Percentiles rank a stretch among this genome's conserved stretches.
These are phyloP conservation scores for Hypotaenidia okinawae DNA, from an alignment of 2,797 vertebrate genomes.

Conservation along the genomic window DNA sequence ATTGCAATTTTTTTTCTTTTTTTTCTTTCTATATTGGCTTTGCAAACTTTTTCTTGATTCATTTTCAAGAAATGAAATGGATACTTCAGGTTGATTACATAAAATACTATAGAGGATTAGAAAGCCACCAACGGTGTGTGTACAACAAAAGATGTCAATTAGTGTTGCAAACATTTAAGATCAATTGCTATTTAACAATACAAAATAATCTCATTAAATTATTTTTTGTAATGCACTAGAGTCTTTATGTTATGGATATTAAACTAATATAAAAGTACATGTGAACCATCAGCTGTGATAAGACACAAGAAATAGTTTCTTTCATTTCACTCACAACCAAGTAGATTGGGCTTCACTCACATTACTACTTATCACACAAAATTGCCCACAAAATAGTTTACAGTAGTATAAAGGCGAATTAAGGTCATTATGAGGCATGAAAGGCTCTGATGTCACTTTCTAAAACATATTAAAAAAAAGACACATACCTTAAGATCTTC, in stretches of 20 bases:
- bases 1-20: not conserved
- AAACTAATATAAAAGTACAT: not conserved
- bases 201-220: not conserved
- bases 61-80: not conserved
- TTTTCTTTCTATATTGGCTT: not conserved
- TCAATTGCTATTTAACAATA: not conserved
- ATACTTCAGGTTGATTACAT: not conserved
- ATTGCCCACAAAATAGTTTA: not conserved
- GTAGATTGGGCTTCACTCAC: not conserved
- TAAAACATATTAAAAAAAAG: not conserved
- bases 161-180: not conserved
- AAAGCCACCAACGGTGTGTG: not conserved
- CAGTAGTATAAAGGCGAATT: not conserved
- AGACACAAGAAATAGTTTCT: not conserved
- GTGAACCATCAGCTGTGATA: not conserved
- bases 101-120: not conserved
- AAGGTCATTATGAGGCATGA: not conserved
- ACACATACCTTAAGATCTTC: not conserved
- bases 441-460: not conserved
- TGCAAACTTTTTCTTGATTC: not conserved
- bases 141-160: not conserved
- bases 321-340: not conserved
- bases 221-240: not conserved
- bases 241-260: not conserved
- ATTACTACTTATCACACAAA: not conserved